These are phyloP conservation scores for Cotesia vestalis DNA, from an alignment of 1,140 invertebrate genomes.

Conservation along the genomic window DNA sequence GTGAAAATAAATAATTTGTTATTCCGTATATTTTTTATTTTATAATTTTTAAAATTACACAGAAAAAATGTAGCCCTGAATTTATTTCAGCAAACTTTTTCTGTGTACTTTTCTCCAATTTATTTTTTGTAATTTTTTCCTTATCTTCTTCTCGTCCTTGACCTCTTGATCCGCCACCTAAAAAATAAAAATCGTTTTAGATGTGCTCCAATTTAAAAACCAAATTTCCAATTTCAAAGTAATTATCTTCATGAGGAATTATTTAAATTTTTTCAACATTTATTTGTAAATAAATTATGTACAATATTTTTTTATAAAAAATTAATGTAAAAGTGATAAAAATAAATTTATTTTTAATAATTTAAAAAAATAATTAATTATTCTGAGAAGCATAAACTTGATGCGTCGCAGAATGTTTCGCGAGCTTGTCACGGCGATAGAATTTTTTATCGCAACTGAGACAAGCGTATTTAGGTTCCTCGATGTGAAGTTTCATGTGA, in stretches of 20 bases:
- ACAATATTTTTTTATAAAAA: too few relatives aligned
- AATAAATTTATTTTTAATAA: not conserved
- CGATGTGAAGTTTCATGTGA: constrained; percentile 64
- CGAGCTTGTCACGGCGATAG: constrained; percentile 63
- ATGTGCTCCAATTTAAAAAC: constrained; percentile 31
- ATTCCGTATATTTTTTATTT: too few relatives aligned
- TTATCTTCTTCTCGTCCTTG: not conserved
- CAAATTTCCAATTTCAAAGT: too few relatives aligned
- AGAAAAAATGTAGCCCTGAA: too few relatives aligned
- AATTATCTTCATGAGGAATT: too few relatives aligned
- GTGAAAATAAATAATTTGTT: too few relatives aligned
- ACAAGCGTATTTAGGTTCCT: constrained; percentile 68
- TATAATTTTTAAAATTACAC: too few relatives aligned
- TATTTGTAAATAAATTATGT: too few relatives aligned
- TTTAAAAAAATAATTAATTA: not conserved
- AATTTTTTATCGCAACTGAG: constrained; percentile 65
- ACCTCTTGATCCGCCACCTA: constrained; percentile 18
- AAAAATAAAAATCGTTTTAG: constrained; percentile 39
- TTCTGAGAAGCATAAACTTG: constrained; percentile 35
- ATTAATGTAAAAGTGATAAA: too few relatives aligned
- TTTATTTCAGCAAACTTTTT: too few relatives aligned
- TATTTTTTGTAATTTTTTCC: constrained; percentile 4
- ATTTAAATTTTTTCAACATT: too few relatives aligned
- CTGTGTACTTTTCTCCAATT: constrained; percentile 1
- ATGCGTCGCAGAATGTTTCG: constrained; percentile 50